These are phyloP conservation scores for Minunthozetes semirufus DNA, from an alignment of 2,888 invertebrate species.

Conservation along the genomic window DNA sequence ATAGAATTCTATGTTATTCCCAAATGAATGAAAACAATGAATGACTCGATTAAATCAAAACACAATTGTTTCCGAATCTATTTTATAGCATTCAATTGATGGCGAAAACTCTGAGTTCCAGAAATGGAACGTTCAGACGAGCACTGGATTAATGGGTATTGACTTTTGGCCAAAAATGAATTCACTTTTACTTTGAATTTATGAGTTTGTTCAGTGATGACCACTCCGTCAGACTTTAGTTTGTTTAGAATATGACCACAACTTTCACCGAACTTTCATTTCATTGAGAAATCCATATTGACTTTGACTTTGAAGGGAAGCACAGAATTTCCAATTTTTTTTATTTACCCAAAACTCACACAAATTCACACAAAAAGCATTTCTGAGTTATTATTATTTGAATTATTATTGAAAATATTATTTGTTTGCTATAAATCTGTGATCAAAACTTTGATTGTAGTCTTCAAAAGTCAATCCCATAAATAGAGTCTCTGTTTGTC, in stretches of 20 bases:
- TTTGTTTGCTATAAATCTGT: conserved; percentile 6
- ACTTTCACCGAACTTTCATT: neutral
- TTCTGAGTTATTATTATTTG: neutral
- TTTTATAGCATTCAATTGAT: too few relatives aligned
- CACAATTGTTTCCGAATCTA: too few relatives aligned
- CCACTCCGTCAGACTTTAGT: neutral
- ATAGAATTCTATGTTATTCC: neutral
- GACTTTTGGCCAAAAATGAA: conserved; percentile 18
- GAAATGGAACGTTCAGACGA: neutral
- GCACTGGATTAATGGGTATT: neutral
- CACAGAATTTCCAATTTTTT: neutral
- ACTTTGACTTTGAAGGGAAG: neutral
- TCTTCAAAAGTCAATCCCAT: neutral
- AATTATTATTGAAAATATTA: neutral
- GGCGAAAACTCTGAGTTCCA: too few relatives aligned
- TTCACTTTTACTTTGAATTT: conserved; percentile 21
- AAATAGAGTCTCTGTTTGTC: conserved; percentile 18
- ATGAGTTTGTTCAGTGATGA: conserved; percentile 20
- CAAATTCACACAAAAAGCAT: neutral
- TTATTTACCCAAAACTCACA: neutral
- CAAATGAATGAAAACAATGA: neutral
- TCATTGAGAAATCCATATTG: conserved; percentile 3
- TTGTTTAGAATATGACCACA: neutral
- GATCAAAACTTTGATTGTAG: neutral
- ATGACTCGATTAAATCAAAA: too few relatives aligned